phyloP scores from a whole-genome alignment of 2,888 invertebrate genomes.

The Drosophila cognata region DNA sequence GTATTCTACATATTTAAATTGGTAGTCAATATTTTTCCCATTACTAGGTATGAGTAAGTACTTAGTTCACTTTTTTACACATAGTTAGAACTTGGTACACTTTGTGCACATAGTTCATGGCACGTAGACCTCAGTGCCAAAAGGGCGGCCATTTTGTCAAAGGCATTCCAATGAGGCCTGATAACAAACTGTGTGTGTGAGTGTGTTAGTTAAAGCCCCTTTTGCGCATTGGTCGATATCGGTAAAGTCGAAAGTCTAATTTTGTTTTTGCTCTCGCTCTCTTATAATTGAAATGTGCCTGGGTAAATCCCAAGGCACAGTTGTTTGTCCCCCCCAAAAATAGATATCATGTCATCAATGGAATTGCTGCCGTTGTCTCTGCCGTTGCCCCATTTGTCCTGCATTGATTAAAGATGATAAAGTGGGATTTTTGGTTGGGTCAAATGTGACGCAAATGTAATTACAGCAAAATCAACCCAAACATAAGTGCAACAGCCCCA shows the following conservation, averaged over 20 bases:
- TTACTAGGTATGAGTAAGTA: not conserved
- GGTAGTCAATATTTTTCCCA: not conserved
- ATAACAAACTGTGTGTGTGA: slow-evolving; percentile 42
- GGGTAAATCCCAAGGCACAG: slow-evolving; percentile 57
- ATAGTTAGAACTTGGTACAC: not conserved
- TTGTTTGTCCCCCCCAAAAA: slow-evolving; percentile 37
- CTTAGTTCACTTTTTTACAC: not conserved
- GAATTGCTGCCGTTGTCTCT: slow-evolving; percentile 34
- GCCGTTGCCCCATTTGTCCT: slow-evolving; percentile 25
- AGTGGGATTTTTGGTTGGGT: slow-evolving; percentile 45
- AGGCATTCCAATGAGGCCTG: slow-evolving; percentile 37
- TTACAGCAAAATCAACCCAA: slow-evolving; percentile 32
- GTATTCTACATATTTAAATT: not conserved
- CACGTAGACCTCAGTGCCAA: slow-evolving; percentile 57
- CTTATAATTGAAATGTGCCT: slow-evolving; percentile 69
- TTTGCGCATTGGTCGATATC: slow-evolving; percentile 63
- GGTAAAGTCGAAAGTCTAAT: slow-evolving; percentile 72
- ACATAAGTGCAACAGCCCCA: slow-evolving; percentile 2
- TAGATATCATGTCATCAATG: slow-evolving; percentile 70
- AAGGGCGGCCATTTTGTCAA: slow-evolving; percentile 63
- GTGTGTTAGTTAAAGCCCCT: slow-evolving; percentile 39
- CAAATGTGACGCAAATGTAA: slow-evolving; percentile 41
- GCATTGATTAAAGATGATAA: slow-evolving; percentile 59
- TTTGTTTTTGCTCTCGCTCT: slow-evolving; percentile 50
- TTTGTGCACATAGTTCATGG: slow-evolving; percentile 41